Conservation (phyloP, 1,140 invertebrate genomes). For the Probaryconus sp. region DNA sequence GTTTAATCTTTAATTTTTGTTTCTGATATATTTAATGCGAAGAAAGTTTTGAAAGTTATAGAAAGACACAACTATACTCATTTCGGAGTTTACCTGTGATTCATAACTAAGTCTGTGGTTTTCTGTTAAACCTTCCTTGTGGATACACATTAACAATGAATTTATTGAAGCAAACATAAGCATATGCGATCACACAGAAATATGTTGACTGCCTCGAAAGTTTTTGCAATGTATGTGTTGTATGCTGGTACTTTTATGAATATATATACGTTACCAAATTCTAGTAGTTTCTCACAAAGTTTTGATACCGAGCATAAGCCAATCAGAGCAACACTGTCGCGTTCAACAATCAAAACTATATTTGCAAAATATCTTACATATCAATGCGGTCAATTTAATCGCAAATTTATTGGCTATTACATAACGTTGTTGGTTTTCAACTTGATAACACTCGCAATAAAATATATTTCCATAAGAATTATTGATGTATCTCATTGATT, state of each 20-base stretch:
- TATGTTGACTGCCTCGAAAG: constrained; percentile 37
- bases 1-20: no score
- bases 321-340: constrained; percentile 39
- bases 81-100: constrained; percentile 9
- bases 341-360: constrained; percentile 4
- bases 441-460: neutral
- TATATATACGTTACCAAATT: constrained; percentile 36
- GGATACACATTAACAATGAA: constrained; percentile 43
- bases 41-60: constrained; percentile 21
- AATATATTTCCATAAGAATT: no score
- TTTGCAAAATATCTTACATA: constrained; percentile 19
- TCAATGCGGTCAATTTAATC: no score
- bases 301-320: constrained; percentile 41
- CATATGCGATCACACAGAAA: constrained; percentile 35
- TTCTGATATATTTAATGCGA: constrained; percentile 16
- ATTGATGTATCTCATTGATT: no score
- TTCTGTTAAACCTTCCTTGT: constrained; percentile 39
- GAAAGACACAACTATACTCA: constrained; percentile 19
- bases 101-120: constrained; percentile 30
- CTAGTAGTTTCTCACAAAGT: constrained; percentile 44
- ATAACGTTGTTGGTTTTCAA: neutral
- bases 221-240: constrained; percentile 38
- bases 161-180: constrained; percentile 44
- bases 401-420: constrained; percentile 14
- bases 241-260: constrained; percentile 37